Percentiles rank a stretch among this genome's conserved stretches.
Evolutionary conservation across 2,797 vertebrate genomes (phyloP).

Genomic region (Sciurus vulgaris): DNA sequence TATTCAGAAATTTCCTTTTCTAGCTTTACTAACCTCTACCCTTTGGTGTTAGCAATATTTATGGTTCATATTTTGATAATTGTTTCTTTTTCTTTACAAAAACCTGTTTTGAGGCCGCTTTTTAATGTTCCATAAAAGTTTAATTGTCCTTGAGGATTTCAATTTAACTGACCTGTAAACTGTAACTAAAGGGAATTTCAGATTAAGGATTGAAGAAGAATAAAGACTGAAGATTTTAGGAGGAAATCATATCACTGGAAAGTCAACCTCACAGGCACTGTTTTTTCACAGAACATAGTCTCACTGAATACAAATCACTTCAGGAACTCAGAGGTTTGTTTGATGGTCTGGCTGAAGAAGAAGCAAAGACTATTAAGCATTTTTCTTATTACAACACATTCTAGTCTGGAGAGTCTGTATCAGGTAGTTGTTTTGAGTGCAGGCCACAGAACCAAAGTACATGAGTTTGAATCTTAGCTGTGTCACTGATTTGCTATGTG

Average conservation of each 20-base stretch:
- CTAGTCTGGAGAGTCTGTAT: background rate
- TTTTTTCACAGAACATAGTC: slow-evolving; percentile 30
- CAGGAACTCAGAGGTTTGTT: slow-evolving; percentile 20
- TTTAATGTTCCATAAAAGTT: background rate
- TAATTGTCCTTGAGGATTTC: background rate
- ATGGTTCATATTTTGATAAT: slow-evolving; percentile 23
- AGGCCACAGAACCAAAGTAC: background rate
- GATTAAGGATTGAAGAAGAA: slow-evolving; percentile 7
- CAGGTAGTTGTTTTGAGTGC: background rate
- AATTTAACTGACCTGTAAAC: slow-evolving; percentile 32
- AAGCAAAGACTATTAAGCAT: background rate
- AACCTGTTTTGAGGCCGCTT: background rate
- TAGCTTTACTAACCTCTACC: background rate
- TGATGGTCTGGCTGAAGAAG: slow-evolving; percentile 45
- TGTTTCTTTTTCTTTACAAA: slow-evolving; percentile 19
- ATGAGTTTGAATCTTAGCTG: background rate
- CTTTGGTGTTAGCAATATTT: slow-evolving; percentile 3
- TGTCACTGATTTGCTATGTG: background rate
- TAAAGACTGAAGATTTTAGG: background rate
- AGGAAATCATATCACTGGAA: background rate
- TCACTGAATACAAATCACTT: slow-evolving; percentile 45
- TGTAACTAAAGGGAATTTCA: slow-evolving; percentile 48
- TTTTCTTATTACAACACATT: slow-evolving; percentile 35
- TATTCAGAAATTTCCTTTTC: slow-evolving; percentile 8
- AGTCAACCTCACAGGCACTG: background rate